A percentile compares a stretch with the other conserved stretches of the same genome.
These are phyloP conservation scores for Coreius guichenoti DNA, from an alignment of 2,797 vertebrate species.

Conservation along the genomic window DNA sequence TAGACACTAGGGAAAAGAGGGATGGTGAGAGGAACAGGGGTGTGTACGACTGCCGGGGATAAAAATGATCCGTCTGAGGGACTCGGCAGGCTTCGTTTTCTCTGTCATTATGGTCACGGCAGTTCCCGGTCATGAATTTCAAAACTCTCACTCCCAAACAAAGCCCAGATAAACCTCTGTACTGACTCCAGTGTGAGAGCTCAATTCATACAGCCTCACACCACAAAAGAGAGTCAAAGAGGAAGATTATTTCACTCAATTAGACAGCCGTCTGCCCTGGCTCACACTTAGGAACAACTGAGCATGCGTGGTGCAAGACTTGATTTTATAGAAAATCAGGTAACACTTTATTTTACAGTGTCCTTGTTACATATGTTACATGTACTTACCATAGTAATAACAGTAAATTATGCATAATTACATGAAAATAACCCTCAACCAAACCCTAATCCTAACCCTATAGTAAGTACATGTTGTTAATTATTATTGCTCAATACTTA, in stretches of 20 bases:
- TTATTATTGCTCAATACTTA: too few relatives aligned
- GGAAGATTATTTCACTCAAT: conserved; percentile 55
- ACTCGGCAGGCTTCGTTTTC: conserved; percentile 29
- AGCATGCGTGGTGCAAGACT: not conserved
- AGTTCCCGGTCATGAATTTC: conserved; percentile 64
- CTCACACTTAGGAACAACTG: not conserved
- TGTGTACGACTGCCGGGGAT: conserved; percentile 33
- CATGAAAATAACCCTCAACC: too few relatives aligned
- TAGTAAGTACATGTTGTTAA: too few relatives aligned
- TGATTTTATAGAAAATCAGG: not conserved
- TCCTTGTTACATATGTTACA: too few relatives aligned
- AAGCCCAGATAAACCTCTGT: conserved; percentile 34
- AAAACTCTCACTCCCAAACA: conserved; percentile 58
- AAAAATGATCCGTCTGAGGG: conserved; percentile 42
- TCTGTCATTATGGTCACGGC: conserved; percentile 65
- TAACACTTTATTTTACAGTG: too few relatives aligned
- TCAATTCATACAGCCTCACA: conserved; percentile 57
- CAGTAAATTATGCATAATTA: too few relatives aligned
- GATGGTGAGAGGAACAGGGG: conserved; percentile 27
- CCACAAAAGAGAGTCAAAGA: conserved; percentile 54
- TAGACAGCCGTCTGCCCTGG: conserved; percentile 26
- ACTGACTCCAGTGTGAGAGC: conserved; percentile 47
- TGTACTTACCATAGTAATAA: too few relatives aligned
- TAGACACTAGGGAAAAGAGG: conserved; percentile 8
- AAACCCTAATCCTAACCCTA: too few relatives aligned